phyloP scores from a whole-genome alignment of 1,140 invertebrate genomes.

The Drosophila pseudoobscura region DNA sequence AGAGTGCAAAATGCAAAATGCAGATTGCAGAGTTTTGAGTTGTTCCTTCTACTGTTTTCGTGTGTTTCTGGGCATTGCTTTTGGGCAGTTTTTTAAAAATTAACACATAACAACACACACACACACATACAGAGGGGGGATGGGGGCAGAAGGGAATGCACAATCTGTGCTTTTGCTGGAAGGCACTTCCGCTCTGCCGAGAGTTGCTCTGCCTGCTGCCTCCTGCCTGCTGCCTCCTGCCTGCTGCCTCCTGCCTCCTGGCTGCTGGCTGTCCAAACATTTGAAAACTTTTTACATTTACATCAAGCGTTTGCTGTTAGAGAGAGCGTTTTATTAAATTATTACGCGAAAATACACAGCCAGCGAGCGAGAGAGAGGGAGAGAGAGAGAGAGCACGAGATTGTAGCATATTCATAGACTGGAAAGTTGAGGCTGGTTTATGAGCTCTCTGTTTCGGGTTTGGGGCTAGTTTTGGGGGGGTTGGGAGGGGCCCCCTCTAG shows the following conservation, averaged over 20 bases:
- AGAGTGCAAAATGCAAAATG: background rate
- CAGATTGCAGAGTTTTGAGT: constrained; percentile 41
- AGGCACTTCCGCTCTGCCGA: constrained; percentile 65
- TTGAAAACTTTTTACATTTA: constrained; percentile 81
- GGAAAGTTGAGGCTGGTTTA: constrained; percentile 38
- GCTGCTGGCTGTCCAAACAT: constrained; percentile 64
- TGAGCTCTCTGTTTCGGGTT: constrained; percentile 31
- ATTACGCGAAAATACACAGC: constrained; percentile 56
- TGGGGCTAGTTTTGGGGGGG: constrained; percentile 41
- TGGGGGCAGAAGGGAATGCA: constrained; percentile 1
- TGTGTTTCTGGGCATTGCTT: constrained; percentile 36
- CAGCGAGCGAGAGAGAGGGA: background rate
- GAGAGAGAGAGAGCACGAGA: constrained; percentile 3
- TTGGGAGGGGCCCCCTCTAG: constrained; percentile 23
- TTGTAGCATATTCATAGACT: constrained; percentile 34
- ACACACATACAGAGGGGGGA: no score
- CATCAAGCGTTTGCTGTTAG: constrained; percentile 77
- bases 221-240: constrained; percentile 13
- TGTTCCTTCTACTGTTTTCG: constrained; percentile 25
- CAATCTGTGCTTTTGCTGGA: constrained; percentile 64
- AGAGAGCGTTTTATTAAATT: constrained; percentile 80
- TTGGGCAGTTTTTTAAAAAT: constrained; percentile 79
- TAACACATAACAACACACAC: constrained; percentile 66
- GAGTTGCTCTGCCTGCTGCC: constrained; percentile 11
- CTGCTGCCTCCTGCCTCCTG: constrained; percentile 20